Base-by-base conservation (phyloP, 2,113 vertebrate species). In the Anoplopoma fimbria region DNA sequence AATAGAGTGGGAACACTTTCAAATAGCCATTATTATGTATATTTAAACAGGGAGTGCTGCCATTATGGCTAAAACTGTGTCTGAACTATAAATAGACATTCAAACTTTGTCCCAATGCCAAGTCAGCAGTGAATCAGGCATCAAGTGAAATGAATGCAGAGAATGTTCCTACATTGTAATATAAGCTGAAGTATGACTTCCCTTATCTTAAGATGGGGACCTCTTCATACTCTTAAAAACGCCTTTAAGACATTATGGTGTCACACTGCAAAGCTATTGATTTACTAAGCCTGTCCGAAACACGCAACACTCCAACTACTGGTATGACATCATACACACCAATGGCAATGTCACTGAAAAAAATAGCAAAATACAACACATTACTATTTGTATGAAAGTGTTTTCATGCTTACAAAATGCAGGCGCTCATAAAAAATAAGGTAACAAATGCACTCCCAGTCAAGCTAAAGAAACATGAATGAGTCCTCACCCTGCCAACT, bases 221-320 rank as follows among this genome's bases (percentile, higher is more conserved):
- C 23, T 19, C 6, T 5, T 62, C 45, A 73, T 12, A 57, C 29
- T 6, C 60, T 73, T 36, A 79, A 87, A 65, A 36, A 5, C 51
- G 34, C 42, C 53, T 61, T 49, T 31, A 29, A 4, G 38, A 34
- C 17, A 47, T 62, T 31, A 47, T 10, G 23, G 49, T n/a, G 36
- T 69, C 47, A 53, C 17, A n/a, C 2, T n/a, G 33, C 9, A 33
- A 63, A 77, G 19, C 13, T 73, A 62, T 23, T 42, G 51, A 81
- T 49, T 58, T 73, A 71, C 27, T 23, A 31, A 69, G 14, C 1
- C 49, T 45, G 23, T 36, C 62, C 15, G n/a, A 19, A 76, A 53
- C 7, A 23, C 36, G 2, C 8, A 42, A n/a, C 40, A 67, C 23
- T 17, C 53, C 33, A 4, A 38, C 36, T 38, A 2, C 21, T 25